phyloP scores from a whole-genome alignment of 2,113 vertebrate genomes.

The Bubalus kerabau region DNA sequence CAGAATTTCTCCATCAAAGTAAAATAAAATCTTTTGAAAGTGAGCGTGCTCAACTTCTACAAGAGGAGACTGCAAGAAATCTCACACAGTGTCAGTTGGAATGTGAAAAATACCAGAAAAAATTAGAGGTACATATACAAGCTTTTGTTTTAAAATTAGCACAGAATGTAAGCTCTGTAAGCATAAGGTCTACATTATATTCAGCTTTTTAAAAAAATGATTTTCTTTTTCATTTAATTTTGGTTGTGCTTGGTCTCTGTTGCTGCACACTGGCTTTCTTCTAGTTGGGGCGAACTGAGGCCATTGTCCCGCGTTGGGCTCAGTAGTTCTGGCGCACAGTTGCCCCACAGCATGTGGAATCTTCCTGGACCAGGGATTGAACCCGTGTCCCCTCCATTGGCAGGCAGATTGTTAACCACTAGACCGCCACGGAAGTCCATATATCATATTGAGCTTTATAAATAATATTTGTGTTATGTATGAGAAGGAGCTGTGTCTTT shows the following conservation, averaged over 20 bases:
- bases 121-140: conserved; percentile 88
- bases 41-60: conserved; percentile 91
- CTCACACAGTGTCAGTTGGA: conserved; percentile 94
- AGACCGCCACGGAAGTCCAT: not conserved
- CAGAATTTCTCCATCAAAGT: conserved; percentile 92
- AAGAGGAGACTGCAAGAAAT: conserved; percentile 91
- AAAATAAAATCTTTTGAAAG: conserved; percentile 95
- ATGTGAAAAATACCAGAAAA: conserved; percentile 97
- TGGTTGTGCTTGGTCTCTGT: not conserved
- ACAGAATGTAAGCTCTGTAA: not conserved
- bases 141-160: conserved; percentile 6
- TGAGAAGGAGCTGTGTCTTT: not conserved
- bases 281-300: not conserved
- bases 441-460: not conserved
- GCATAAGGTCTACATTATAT: not conserved
- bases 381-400: not conserved
- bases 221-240: not conserved
- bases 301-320: not conserved
- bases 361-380: not conserved
- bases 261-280: not conserved
- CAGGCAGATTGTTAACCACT: not conserved
- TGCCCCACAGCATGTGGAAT: not conserved
- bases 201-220: not conserved
- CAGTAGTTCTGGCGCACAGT: not conserved
- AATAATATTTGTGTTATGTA: not conserved